phyloP scores from a whole-genome alignment of 2,797 vertebrate genomes.

The Tokudaia muenninki region DNA sequence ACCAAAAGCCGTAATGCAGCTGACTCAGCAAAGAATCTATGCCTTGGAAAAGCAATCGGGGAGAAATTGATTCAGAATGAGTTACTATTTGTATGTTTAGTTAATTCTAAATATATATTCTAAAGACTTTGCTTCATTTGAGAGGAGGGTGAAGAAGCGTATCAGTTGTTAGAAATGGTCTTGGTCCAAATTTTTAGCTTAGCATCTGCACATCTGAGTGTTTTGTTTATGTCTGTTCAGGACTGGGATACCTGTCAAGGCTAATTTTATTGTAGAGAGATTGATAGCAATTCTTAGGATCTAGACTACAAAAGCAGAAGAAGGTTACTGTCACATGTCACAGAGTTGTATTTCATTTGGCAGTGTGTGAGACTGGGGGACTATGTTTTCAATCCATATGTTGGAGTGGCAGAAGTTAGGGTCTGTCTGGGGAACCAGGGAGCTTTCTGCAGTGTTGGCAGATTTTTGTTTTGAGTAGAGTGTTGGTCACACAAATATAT shows the following conservation, averaged over 20 bases:
- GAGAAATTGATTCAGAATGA: constrained; percentile 53
- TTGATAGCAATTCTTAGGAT: constrained; percentile 48
- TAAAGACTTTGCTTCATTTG: constrained; percentile 67
- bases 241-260: constrained; percentile 71
- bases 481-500: neutral
- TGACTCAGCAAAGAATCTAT: constrained; percentile 56
- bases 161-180: constrained; percentile 14
- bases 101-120: constrained; percentile 62
- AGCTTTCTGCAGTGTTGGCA: neutral
- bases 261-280: constrained; percentile 69
- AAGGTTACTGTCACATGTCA: constrained; percentile 4
- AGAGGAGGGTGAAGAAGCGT: constrained; percentile 11
- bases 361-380: constrained; percentile 38
- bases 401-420: neutral
- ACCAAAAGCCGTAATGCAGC: neutral
- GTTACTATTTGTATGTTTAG: constrained; percentile 53
- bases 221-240: constrained; percentile 78
- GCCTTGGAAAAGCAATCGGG: constrained; percentile 52
- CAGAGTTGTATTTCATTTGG: constrained; percentile 32
- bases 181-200: constrained; percentile 67
- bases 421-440: neutral
- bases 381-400: neutral
- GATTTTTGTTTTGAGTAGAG: neutral
- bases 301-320: constrained; percentile 38
- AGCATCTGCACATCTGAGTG: constrained; percentile 67